These are phyloP conservation scores for Meta bourneti DNA, from an alignment of 2,888 invertebrate genomes.

Conservation along the genomic window DNA sequence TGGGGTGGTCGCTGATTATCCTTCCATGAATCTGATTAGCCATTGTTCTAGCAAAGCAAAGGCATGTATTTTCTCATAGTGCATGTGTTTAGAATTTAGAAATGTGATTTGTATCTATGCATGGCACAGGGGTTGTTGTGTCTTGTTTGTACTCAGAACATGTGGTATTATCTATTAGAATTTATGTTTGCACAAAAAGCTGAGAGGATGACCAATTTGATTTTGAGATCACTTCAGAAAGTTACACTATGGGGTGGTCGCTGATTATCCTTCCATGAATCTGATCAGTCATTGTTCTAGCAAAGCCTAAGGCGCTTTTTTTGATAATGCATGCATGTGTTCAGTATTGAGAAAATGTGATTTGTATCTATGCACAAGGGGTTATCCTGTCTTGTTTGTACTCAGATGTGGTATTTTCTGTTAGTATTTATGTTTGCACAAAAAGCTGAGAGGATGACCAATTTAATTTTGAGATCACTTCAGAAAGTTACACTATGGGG, in stretches of 20 bases:
- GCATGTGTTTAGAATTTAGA: neutral
- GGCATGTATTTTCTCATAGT: neutral
- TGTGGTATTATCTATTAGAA: too few relatives aligned
- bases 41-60: neutral
- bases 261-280: constrained; percentile 57
- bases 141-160: too few relatives aligned
- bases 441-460: constrained; percentile 16
- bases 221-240: constrained; percentile 1
- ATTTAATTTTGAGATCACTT: constrained; percentile 6
- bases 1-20: constrained; percentile 34
- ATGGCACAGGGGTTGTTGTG: too few relatives aligned
- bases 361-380: too few relatives aligned
- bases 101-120: too few relatives aligned
- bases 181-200: neutral
- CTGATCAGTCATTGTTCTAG: too few relatives aligned
- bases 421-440: too few relatives aligned
- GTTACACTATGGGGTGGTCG: neutral
- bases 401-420: too few relatives aligned
- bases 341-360: too few relatives aligned
- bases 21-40: constrained; percentile 61
- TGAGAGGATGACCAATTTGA: neutral
- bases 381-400: too few relatives aligned
- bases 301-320: too few relatives aligned
- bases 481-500: neutral
- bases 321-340: too few relatives aligned